phyloP scores from a whole-genome alignment of 2,113 vertebrate species.

The Rousettus leschenaultii region DNA sequence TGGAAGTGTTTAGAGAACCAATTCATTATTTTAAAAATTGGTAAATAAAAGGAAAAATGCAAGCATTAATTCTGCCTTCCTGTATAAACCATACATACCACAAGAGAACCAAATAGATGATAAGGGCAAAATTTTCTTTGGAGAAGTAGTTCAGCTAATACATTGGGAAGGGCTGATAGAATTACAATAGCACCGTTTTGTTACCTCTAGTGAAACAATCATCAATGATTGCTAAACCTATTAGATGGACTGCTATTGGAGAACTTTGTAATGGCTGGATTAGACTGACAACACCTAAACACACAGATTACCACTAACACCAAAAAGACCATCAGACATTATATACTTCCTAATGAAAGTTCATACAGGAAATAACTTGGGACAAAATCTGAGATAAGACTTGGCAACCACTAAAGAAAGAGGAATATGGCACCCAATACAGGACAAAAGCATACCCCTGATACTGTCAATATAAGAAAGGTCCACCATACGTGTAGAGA shows the following conservation, averaged over 20 bases:
- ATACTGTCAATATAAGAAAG: neutral
- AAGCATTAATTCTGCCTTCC: neutral
- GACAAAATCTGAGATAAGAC: neutral
- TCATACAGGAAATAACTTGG: neutral
- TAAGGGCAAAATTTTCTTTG: neutral
- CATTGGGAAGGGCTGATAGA: neutral
- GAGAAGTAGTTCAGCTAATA: neutral
- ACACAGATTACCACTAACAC: neutral
- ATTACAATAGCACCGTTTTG: neutral
- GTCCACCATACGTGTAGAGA: neutral
- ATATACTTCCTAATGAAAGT: neutral
- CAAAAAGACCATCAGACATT: neutral
- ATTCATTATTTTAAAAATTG: neutral
- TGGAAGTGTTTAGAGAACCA: neutral
- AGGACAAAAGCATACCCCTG: neutral
- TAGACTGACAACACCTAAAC: neutral
- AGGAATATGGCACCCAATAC: neutral
- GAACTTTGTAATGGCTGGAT: neutral
- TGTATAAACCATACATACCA: neutral
- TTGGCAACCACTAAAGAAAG: neutral
- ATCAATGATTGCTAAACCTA: neutral
- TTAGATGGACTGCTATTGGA: neutral
- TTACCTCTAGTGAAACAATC: neutral
- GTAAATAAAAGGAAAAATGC: slow-evolving; percentile 26
- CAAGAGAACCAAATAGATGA: neutral